A percentile compares a stretch with the other conserved stretches of the same genome.
These are phyloP conservation scores for Squalus acanthias DNA, from an alignment of 2,797 vertebrate genomes.

Conservation along the genomic window DNA sequence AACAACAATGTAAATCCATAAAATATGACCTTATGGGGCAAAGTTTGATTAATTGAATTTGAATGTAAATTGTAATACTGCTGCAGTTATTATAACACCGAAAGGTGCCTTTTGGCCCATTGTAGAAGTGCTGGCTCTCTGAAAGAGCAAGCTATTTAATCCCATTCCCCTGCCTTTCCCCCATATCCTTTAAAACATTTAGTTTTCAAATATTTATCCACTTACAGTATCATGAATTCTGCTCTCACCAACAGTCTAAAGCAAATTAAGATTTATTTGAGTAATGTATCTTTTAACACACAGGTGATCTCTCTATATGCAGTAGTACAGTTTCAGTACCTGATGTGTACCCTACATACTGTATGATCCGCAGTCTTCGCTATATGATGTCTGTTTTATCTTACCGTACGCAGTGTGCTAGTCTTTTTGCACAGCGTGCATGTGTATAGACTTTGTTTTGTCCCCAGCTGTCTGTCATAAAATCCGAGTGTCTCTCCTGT, in stretches of 20 bases:
- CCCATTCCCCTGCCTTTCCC: not conserved
- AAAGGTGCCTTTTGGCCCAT: not conserved
- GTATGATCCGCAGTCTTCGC: not conserved
- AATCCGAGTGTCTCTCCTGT: conserved; percentile 16
- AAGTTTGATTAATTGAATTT: not conserved
- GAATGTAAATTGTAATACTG: not conserved
- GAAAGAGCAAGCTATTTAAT: not conserved
- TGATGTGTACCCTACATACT: not conserved
- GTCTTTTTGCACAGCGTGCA: not conserved
- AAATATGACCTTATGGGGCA: not conserved
- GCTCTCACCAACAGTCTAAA: not conserved
- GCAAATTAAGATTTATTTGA: not conserved
- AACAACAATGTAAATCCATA: not conserved
- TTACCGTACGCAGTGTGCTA: not conserved
- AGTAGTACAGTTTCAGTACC: not conserved
- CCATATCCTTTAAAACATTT: not conserved
- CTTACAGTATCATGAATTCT: not conserved
- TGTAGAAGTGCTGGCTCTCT: not conserved
- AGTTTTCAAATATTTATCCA: not conserved
- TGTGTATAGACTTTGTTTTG: not conserved
- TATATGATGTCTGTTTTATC: not conserved
- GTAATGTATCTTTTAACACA: not conserved
- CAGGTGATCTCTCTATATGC: not conserved
- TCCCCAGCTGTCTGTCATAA: conserved; percentile 27
- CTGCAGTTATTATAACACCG: not conserved